Conservation (phyloP, 37 sponge, comb jelly and placozoan genomes). For the Axinella damicornis region DNA sequence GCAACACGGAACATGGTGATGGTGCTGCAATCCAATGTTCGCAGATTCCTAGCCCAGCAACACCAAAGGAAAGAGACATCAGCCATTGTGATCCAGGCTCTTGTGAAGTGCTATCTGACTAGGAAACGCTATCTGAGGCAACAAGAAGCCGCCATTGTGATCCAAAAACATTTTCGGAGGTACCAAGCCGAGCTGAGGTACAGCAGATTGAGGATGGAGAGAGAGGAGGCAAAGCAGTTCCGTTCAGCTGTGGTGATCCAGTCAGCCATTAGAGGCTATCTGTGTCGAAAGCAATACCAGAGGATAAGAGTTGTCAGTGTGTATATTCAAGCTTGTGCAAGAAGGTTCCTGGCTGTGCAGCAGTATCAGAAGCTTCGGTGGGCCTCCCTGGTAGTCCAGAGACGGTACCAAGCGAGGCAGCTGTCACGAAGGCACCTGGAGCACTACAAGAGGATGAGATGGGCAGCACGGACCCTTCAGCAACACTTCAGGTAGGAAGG, state of each 20-base stretch:
- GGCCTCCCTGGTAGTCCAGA: neutral
- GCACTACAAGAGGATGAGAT: neutral
- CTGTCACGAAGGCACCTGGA: neutral
- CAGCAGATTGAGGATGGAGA: neutral
- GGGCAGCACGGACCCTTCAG: constrained; percentile 13
- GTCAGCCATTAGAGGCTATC: constrained; percentile 15
- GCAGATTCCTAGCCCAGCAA: constrained; percentile 19
- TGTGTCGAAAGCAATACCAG: neutral
- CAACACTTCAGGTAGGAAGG: neutral
- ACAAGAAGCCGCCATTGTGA: constrained; percentile 27
- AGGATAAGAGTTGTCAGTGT: constrained; percentile 13
- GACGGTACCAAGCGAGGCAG: neutral
- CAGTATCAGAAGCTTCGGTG: neutral
- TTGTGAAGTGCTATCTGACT: constrained; percentile 9
- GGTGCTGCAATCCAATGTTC: constrained; percentile 28
- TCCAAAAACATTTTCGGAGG: constrained; percentile 39
- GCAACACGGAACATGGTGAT: neutral
- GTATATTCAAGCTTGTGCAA: constrained; percentile 17
- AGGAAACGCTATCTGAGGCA: constrained; percentile 2
- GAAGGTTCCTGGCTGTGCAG: constrained; percentile 13
- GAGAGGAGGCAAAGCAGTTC: neutral
- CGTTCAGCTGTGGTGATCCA: constrained; percentile 23
- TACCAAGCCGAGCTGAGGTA: neutral
- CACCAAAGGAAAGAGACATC: constrained; percentile 2
- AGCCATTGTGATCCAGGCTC: constrained; percentile 42